A percentile compares a stretch with the other conserved stretches of the same genome.
phyloP scores from a whole-genome alignment of 2,888 invertebrate species.

The Cerceris ruficornis region DNA sequence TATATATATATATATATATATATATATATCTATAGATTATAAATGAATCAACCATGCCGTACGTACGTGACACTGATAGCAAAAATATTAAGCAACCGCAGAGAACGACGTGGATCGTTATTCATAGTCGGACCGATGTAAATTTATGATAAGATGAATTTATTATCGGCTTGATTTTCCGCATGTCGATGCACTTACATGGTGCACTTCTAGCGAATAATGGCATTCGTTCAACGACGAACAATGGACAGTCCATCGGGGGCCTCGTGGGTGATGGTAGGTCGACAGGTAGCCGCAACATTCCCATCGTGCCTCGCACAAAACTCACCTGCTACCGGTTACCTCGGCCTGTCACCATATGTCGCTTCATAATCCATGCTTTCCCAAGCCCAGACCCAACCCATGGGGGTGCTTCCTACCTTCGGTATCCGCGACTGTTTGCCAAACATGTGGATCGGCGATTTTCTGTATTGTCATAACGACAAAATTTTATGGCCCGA shows the following conservation, averaged over 20 bases:
- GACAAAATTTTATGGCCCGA: conserved; percentile 19
- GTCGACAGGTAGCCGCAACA: conserved; percentile 70
- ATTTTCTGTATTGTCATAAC: conserved; percentile 33
- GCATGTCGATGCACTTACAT: conserved; percentile 40
- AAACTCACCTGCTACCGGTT: conserved; percentile 78
- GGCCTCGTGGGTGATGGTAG: conserved; percentile 49
- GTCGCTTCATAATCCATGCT: conserved; percentile 54
- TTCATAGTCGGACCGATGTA: conserved; percentile 37
- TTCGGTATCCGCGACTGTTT: conserved; percentile 28
- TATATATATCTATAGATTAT: no score
- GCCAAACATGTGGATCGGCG: conserved; percentile 48
- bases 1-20: no score
- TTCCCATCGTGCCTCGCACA: conserved; percentile 73
- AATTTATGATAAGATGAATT: conserved; percentile 54
- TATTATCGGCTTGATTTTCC: conserved; percentile 47
- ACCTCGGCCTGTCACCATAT: conserved; percentile 69
- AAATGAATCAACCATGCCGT: not conserved
- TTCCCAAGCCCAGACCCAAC: conserved; percentile 57
- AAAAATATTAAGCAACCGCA: conserved; percentile 19
- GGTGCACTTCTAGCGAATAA: conserved; percentile 49
- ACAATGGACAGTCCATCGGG: conserved; percentile 49
- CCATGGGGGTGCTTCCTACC: conserved; percentile 27
- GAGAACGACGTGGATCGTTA: conserved; percentile 48
- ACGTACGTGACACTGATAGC: not conserved
- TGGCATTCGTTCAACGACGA: conserved; percentile 35